These are phyloP conservation scores for Tribolium castaneum DNA, from an alignment of 1,140 invertebrate species.

Conservation along the genomic window DNA sequence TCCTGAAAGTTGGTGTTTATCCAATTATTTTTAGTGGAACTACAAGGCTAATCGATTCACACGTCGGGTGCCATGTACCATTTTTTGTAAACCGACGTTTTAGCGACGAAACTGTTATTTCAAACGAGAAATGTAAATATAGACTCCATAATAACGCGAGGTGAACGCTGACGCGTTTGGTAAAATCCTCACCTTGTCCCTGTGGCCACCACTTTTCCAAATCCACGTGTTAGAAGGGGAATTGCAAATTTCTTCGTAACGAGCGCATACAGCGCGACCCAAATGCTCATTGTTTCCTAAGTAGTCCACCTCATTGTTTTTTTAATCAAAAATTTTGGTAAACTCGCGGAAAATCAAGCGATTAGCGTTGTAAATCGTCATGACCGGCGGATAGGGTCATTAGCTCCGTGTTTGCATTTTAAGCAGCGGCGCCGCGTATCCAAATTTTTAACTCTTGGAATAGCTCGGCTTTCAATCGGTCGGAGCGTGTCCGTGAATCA, in stretches of 20 bases:
- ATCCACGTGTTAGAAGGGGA: background rate
- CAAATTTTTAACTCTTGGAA: background rate
- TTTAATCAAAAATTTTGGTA: background rate
- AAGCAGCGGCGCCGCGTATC: conserved; percentile 10
- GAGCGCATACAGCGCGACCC: background rate
- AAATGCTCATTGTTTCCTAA: conserved; percentile 25
- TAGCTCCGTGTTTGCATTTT: conserved; percentile 31
- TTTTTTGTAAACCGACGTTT: background rate
- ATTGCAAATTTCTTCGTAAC: background rate
- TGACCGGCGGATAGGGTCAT: conserved; percentile 31
- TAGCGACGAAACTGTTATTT: conserved; percentile 10
- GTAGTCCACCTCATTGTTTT: conserved; percentile 8
- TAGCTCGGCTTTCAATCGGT: background rate
- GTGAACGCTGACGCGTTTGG: conserved; percentile 6
- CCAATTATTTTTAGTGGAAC: background rate
- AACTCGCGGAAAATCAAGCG: background rate
- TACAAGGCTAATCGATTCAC: background rate
- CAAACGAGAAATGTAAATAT: conserved; percentile 9
- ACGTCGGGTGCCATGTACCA: background rate
- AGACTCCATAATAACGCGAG: background rate
- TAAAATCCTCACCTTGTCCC: conserved; percentile 24
- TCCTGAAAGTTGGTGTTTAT: no score
- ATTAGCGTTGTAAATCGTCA: conserved; percentile 19
- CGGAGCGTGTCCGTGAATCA: conserved; percentile 6
- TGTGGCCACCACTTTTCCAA: background rate